Conservation (phyloP, 2,113 vertebrate genomes). For the Corythaeola cristata region DNA sequence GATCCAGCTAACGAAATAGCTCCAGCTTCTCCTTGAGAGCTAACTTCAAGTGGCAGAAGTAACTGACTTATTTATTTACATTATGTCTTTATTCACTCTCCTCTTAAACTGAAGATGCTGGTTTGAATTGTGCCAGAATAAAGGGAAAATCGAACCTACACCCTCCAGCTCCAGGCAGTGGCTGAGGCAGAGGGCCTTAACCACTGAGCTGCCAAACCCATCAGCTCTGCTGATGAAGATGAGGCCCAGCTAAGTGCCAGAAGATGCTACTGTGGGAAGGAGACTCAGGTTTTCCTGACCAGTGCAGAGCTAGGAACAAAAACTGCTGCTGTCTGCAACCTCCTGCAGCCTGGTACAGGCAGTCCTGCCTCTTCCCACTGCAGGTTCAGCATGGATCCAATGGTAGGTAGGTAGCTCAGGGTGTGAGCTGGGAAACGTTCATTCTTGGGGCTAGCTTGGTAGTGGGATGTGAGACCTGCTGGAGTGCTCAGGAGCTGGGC, state of each 20-base stretch:
- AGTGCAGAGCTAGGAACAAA: not conserved
- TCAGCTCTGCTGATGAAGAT: not conserved
- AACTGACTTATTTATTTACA: not conserved
- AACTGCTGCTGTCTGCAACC: accelerated
- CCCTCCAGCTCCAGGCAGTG: not conserved
- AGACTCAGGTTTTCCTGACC: not conserved
- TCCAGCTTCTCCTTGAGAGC: not conserved
- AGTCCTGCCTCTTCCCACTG: not conserved
- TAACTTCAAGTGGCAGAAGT: not conserved
- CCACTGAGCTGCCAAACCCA: not conserved
- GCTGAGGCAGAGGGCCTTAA: not conserved
- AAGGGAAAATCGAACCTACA: not conserved
- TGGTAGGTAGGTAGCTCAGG: not conserved
- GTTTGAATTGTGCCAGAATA: not conserved
- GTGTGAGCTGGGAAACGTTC: not conserved
- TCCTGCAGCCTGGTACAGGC: not conserved
- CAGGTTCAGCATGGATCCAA: not conserved
- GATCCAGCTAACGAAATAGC: not conserved
- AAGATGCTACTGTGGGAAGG: not conserved
- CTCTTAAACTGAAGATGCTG: not conserved
- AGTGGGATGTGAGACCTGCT: not conserved
- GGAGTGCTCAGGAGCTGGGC: not conserved
- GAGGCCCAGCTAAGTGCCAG: not conserved
- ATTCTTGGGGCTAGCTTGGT: not conserved
- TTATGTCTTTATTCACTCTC: not conserved